Evolutionary conservation across 1,140 invertebrate species (phyloP).

Genomic region (Oreohelix idahoensis): DNA sequence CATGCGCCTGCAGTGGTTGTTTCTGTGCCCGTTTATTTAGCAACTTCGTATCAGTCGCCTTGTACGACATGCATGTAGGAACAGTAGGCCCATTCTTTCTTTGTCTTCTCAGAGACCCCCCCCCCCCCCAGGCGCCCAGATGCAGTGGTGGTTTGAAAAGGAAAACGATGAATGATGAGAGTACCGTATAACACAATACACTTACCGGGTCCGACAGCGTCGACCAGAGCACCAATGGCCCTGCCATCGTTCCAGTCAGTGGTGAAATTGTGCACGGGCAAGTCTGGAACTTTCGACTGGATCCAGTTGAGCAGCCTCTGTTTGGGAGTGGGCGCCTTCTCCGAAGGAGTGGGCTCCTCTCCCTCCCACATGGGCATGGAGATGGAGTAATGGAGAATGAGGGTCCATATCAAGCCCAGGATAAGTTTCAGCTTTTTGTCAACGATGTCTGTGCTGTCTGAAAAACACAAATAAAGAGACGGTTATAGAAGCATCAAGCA

Average conservation of each 20-base stretch:
- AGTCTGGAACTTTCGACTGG: slow-evolving; percentile 83
- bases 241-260: slow-evolving; percentile 94
- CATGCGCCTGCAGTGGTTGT: too few relatives aligned
- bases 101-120: too few relatives aligned
- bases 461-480: slow-evolving; percentile 40
- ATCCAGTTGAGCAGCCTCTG: slow-evolving; percentile 93
- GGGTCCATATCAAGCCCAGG: slow-evolving; percentile 94
- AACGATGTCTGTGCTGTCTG: slow-evolving; percentile 84
- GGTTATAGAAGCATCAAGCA: too few relatives aligned
- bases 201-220: slow-evolving; percentile 86
- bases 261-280: slow-evolving; percentile 93
- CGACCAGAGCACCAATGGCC: slow-evolving; percentile 93
- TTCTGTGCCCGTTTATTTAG: too few relatives aligned
- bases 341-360: slow-evolving; percentile 75
- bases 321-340: slow-evolving; percentile 84
- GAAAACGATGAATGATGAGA: too few relatives aligned
- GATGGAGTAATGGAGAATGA: slow-evolving; percentile 96
- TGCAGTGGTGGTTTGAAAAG: too few relatives aligned
- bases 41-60: too few relatives aligned
- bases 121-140: too few relatives aligned
- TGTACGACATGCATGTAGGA: too few relatives aligned
- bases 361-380: slow-evolving; percentile 94
- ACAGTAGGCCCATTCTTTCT: too few relatives aligned
- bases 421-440: slow-evolving; percentile 94
- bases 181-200: not conserved